Base-by-base conservation (phyloP, 2,113 vertebrate species). In the Rhinolophus ferrumequinum region DNA sequence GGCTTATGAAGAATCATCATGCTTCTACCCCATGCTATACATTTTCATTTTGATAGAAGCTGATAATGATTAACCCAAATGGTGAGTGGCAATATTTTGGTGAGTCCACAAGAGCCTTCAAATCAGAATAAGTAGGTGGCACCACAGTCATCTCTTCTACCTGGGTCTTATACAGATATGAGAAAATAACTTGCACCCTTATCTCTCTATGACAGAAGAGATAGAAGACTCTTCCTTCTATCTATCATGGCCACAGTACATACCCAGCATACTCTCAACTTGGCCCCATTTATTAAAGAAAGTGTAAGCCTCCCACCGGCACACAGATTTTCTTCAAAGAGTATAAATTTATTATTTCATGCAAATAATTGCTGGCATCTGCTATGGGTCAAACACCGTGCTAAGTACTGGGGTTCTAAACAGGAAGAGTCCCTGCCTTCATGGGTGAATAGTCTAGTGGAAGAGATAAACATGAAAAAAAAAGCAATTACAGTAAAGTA, bases 21-120 rank as follows among this genome's bases (percentile, higher is more conserved):
- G 38, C 69, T 75, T 62, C 38, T 79, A 82, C 9, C 14, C 24
- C 30, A 52, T 41, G 58, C 60, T 66, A 88, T 7, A 70, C 35
- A 86, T 73, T 94, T 91, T 81, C 52, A 83, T 86, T 82, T 88
- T 73, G n/a, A 44, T 14, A 94, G 62, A 84, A 16, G 87, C 16
- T 66, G 10, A 75, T 50, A 82, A 67, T 64, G 22, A 79, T 15
- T 58, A 50, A 38, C 15, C 1, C 15, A 95, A 50, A 28, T 41
- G n/a, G 44, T 86, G 47, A 88, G 26, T 26, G 38, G 52, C n/a
- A 2, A 50, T 72, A 85, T 12, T 87, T 47, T 94, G 41, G 41
- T 7, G 67, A 88, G 58, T 16, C 15, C 26, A 77, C 3, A 81
- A 77, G 54, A 77, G 12, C 35, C 19, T 88, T 81, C 12, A 72